These are phyloP conservation scores for Chrysolina americana DNA, from an alignment of 2,888 invertebrate species.

Conservation along the genomic window DNA sequence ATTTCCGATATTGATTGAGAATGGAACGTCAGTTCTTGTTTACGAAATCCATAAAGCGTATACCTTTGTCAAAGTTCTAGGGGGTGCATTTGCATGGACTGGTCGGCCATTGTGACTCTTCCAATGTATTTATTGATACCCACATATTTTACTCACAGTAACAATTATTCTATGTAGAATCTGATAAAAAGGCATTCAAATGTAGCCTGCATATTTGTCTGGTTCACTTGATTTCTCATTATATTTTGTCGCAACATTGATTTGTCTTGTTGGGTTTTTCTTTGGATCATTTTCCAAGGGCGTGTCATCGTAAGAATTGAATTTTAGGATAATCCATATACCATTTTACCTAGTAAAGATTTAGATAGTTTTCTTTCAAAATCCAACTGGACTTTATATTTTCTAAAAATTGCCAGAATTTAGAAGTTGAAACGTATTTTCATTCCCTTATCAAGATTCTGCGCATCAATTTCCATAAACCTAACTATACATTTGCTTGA, in stretches of 20 bases:
- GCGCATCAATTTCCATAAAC: not conserved
- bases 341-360: not conserved
- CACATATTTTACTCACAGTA: not conserved
- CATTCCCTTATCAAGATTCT: not conserved
- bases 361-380: not conserved
- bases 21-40: not conserved
- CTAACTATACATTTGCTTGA: not conserved
- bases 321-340: not conserved
- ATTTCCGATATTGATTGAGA: not conserved
- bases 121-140: not conserved
- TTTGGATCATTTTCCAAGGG: constrained; percentile 5
- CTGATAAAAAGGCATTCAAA: not conserved
- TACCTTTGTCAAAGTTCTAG: not conserved
- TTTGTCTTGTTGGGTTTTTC: not conserved
- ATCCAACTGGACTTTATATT: not conserved
- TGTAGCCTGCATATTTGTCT: not conserved
- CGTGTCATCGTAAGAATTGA: not conserved
- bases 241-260: not conserved
- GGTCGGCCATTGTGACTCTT: constrained; percentile 16
- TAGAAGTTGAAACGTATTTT: no score
- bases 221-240: not conserved
- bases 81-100: not conserved
- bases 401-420: no score
- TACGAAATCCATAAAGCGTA: not conserved
- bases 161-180: not conserved